Percentiles rank a stretch among this genome's conserved stretches.
These are phyloP conservation scores for Gryllus bimaculatus DNA, from an alignment of 1,140 invertebrate species.

Conservation along the genomic window DNA sequence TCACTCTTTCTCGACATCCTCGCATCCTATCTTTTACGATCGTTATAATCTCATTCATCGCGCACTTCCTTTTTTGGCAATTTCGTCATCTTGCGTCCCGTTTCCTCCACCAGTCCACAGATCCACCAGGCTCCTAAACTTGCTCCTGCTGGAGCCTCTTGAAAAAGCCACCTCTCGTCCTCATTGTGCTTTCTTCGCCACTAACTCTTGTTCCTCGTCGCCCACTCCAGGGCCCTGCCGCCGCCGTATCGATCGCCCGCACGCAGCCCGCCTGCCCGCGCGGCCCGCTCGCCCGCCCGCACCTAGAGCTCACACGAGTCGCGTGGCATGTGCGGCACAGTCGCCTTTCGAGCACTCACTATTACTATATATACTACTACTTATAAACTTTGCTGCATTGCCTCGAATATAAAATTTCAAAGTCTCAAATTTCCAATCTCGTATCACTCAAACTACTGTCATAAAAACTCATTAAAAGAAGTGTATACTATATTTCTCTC, in stretches of 20 bases:
- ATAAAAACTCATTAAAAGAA: not conserved
- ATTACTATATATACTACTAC: not conserved
- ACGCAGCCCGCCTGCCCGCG: too few relatives aligned
- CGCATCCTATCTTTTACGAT: too few relatives aligned
- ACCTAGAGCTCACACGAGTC: not conserved
- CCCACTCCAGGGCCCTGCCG: not conserved
- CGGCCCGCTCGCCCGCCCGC: too few relatives aligned
- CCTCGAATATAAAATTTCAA: slow-evolving; percentile 2
- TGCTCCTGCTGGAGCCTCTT: too few relatives aligned
- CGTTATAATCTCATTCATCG: too few relatives aligned
- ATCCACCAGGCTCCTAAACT: too few relatives aligned
- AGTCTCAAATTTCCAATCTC: not conserved
- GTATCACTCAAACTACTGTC: not conserved
- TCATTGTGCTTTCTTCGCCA: not conserved
- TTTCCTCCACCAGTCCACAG: too few relatives aligned
- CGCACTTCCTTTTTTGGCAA: too few relatives aligned
- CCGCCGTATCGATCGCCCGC: too few relatives aligned
- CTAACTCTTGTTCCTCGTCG: not conserved
- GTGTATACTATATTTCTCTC: not conserved
- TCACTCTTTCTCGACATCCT: too few relatives aligned
- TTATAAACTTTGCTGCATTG: not conserved
- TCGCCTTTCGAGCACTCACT: not conserved
- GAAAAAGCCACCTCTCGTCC: too few relatives aligned
- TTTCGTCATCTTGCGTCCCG: too few relatives aligned
- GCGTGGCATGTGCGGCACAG: not conserved